A percentile compares a stretch with the other conserved stretches of the same genome.
phyloP scores from a whole-genome alignment of 2,113 vertebrate genomes.

The Lepus europaeus region DNA sequence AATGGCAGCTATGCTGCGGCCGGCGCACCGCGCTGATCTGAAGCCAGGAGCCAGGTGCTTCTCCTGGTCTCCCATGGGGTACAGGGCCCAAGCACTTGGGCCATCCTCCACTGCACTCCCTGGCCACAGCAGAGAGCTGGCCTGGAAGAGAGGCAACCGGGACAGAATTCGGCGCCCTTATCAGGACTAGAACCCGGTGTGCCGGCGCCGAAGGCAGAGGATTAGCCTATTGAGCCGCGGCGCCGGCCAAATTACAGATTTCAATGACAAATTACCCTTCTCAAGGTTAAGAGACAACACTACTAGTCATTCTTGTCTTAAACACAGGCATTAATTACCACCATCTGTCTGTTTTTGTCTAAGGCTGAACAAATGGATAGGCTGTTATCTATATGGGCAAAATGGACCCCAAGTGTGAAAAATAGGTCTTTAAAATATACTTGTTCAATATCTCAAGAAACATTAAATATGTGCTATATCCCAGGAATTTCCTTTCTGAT shows the following conservation, averaged over 20 bases:
- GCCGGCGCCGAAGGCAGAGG: no score
- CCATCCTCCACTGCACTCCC: no score
- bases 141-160: no score
- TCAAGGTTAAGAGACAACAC: conserved; percentile 4
- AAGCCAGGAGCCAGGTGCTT: no score
- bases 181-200: no score
- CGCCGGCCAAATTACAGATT: background rate
- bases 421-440: conserved; percentile 27
- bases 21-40: no score
- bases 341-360: conserved; percentile 12
- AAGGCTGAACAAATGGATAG: conserved; percentile 8
- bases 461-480: conserved; percentile 36
- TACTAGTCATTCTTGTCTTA: background rate
- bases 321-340: conserved; percentile 17
- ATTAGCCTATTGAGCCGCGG: no score
- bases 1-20: no score
- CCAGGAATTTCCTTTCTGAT: conserved; percentile 25
- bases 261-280: conserved; percentile 32
- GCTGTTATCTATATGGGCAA: background rate
- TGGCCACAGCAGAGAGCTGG: no score
- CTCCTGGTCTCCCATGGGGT: no score
- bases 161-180: no score
- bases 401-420: conserved; percentile 11
- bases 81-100: no score
- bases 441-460: conserved; percentile 42